Evolutionary conservation across 2,888 invertebrate species (phyloP), one percentile per base, ranked within the genome.

Genomic region (Pseudolycoriella hygida): DNA sequence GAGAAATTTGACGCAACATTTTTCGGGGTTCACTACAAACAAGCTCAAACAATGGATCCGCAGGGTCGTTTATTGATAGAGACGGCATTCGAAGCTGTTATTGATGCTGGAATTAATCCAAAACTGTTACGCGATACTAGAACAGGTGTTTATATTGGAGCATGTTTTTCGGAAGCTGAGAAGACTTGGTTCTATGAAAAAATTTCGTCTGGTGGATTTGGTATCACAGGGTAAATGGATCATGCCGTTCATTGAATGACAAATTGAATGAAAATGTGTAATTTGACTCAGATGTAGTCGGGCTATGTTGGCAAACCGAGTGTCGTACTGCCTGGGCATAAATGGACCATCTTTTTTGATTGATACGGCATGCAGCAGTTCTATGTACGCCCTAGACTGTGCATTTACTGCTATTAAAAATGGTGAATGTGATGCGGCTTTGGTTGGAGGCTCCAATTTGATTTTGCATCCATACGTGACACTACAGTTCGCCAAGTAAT

Each of bases 281-380:
- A n/a, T n/a, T n/a, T n/a, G n/a, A n/a, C n/a, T 42, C 50, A 72
- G 92, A 31, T 88, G 88, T 63, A 85, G 87, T 53, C 76, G 90
- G 49, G 87, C 89, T 3, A 90, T 93, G 89, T 72, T 92, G 58
- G 83, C 92, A 12, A 89, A 92, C 64, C 75, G 92, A 44, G 74
- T 96, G 50, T 90, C 90, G 1, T 93, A 85, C 61, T 80, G 80
- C 66, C 72, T 94, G 49, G 90, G 90, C 19, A 71, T 88, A 17
- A 81, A 80, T 54, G 92, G 94, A 1, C 93, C 93, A 0, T 89
- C 90, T 4, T 86, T 80, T 66, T 73, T 83, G 1, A 71, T 89
- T 8, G 94, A 96, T 64, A 89, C 93, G 0, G 94, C 94, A 0
- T 96, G 94, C 61, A 90, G 90, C 14, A 93, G 93, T 46, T 86